Percentiles rank a stretch among this genome's conserved stretches.
Evolutionary conservation across 2,888 invertebrate species (phyloP).

Genomic region (Eurytoma californica): DNA sequence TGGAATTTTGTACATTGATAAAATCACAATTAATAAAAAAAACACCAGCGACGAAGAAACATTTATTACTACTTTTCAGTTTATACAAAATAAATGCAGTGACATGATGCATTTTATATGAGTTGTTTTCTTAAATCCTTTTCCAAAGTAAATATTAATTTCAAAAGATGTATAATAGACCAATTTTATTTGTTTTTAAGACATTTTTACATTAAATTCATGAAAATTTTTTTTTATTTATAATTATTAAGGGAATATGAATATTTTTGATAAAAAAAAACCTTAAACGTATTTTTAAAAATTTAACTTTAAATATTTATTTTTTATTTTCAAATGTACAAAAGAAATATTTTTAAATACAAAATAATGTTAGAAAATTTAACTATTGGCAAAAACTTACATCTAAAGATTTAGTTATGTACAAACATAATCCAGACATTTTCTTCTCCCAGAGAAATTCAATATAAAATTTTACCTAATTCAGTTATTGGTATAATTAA

Average conservation of each 20-base stretch:
- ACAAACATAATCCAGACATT: slow-evolving; percentile 35
- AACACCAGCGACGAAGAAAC: slow-evolving; percentile 20
- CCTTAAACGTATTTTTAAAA: background rate
- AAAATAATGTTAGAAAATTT: slow-evolving; percentile 24
- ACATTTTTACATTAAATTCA: no score
- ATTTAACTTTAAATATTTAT: slow-evolving; percentile 14
- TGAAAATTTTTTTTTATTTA: no score
- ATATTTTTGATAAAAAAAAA: slow-evolving; percentile 1
- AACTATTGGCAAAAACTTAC: slow-evolving; percentile 17
- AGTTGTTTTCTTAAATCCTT: slow-evolving; percentile 45
- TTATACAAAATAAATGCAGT: slow-evolving; percentile 51
- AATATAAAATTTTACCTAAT: slow-evolving; percentile 29
- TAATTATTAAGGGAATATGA: no score
- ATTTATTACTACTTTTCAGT: slow-evolving; percentile 50
- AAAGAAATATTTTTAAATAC: slow-evolving; percentile 21
- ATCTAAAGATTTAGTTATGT: slow-evolving; percentile 39
- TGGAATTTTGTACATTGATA: slow-evolving; percentile 44
- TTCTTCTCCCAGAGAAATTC: slow-evolving; percentile 8
- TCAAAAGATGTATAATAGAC: no score
- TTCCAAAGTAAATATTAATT: background rate
- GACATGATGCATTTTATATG: slow-evolving; percentile 35
- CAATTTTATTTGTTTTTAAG: no score
- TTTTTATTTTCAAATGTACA: slow-evolving; percentile 1
- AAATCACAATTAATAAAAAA: slow-evolving; percentile 33
- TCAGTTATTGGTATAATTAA: slow-evolving; percentile 53